Conservation (phyloP, 2,797 vertebrate genomes). For the Takifugu ocellatus region DNA sequence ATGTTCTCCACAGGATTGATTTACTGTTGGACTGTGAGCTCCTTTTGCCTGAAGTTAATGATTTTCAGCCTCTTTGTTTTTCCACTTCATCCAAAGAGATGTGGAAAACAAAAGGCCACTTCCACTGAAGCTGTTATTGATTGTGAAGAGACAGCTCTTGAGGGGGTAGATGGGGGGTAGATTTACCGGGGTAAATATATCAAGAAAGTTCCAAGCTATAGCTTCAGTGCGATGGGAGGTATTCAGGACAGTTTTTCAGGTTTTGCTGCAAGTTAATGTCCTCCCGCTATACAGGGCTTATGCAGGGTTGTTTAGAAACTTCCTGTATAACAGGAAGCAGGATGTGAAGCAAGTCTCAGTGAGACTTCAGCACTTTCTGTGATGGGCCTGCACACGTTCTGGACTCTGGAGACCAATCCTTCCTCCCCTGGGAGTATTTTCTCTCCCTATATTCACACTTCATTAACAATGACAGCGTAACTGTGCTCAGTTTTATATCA, state of each 20-base stretch:
- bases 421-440: too few species aligned
- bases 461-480: too few species aligned
- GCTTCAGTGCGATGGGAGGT: slow-evolving; percentile 1
- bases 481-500: too few species aligned
- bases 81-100: slow-evolving; percentile 4
- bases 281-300: too few species aligned
- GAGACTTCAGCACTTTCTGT: too few species aligned
- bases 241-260: neutral
- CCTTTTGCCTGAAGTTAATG: neutral
- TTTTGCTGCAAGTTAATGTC: too few species aligned
- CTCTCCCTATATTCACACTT: too few species aligned
- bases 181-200: slow-evolving; percentile 1
- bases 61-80: neutral
- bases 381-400: too few species aligned
- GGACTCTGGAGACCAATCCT: too few species aligned
- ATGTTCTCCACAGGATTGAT: neutral
- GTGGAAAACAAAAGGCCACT: slow-evolving; percentile 1
- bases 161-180: neutral
- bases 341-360: too few species aligned
- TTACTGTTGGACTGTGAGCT: neutral
- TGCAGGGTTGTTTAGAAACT: too few species aligned
- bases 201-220: neutral
- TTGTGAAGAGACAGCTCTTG: slow-evolving; percentile 3
- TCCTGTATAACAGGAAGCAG: too few species aligned
- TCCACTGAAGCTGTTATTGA: neutral